These are phyloP conservation scores for Engystomops pustulosus DNA, from an alignment of 2,113 vertebrate species.

Conservation along the genomic window DNA sequence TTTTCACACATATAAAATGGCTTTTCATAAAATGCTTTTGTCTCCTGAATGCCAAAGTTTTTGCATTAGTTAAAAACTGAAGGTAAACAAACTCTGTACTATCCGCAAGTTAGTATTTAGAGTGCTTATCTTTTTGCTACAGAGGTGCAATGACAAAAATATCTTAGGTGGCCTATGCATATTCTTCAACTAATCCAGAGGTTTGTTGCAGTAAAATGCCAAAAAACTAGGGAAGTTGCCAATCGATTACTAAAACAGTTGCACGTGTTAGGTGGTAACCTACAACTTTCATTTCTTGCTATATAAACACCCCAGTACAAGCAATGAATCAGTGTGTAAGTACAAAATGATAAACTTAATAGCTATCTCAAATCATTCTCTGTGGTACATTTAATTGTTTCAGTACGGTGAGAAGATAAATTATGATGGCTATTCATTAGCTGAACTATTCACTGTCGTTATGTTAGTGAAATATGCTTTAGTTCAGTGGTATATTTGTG, in stretches of 20 bases:
- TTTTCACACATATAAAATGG: too few species aligned
- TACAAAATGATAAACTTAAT: constrained; percentile 49
- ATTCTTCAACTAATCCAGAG: too few species aligned
- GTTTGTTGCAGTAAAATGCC: too few species aligned
- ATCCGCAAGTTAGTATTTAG: too few species aligned
- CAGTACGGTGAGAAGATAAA: constrained; percentile 40
- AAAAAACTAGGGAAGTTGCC: not conserved
- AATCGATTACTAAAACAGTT: constrained; percentile 18
- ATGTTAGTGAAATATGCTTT: constrained; percentile 44
- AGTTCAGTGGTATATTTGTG: constrained; percentile 24
- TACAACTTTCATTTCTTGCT: not conserved
- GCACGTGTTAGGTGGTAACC: not conserved
- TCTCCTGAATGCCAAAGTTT: too few species aligned
- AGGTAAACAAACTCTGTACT: too few species aligned
- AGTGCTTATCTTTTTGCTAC: too few species aligned
- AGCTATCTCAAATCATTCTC: constrained; percentile 45
- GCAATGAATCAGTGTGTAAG: constrained; percentile 33
- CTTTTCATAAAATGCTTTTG: too few species aligned
- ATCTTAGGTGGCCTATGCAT: too few species aligned
- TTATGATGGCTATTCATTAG: constrained; percentile 48
- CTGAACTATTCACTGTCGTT: constrained; percentile 38
- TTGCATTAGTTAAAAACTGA: too few species aligned
- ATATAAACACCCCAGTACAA: constrained; percentile 31
- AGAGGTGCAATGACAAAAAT: too few species aligned
- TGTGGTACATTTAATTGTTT: constrained; percentile 43